Conservation (phyloP, 2,113 vertebrate species). For the Psilopogon haemacephalus region DNA sequence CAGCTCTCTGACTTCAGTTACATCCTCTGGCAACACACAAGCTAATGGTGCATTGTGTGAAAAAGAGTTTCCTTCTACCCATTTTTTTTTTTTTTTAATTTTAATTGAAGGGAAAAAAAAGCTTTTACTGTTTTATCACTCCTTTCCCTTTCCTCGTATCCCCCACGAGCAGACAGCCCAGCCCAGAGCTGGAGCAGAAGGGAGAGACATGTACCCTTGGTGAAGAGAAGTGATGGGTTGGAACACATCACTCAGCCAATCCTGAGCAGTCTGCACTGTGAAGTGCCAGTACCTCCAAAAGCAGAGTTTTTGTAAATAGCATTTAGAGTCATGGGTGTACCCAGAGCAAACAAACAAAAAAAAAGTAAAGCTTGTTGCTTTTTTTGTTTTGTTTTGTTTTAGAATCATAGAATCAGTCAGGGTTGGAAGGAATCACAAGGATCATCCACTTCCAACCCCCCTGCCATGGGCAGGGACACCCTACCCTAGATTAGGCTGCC, state of each 20-base stretch:
- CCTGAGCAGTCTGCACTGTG: background rate
- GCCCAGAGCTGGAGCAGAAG: background rate
- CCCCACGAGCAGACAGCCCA: background rate
- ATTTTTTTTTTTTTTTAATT: background rate
- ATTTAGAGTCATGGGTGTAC: background rate
- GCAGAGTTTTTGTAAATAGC: background rate
- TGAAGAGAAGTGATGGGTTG: fast-evolving
- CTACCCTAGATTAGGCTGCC: too few species aligned
- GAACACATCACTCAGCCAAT: background rate
- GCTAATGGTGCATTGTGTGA: slow-evolving; percentile 8
- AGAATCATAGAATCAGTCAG: too few species aligned
- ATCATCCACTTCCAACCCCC: too few species aligned
- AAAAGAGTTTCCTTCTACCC: slow-evolving; percentile 34
- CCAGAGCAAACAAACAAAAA: background rate
- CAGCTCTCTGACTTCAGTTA: slow-evolving; percentile 19
- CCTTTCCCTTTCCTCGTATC: slow-evolving; percentile 20
- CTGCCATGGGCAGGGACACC: too few species aligned
- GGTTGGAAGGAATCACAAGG: too few species aligned
- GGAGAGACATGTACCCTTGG: background rate
- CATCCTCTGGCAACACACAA: slow-evolving; percentile 18
- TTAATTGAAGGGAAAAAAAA: background rate
- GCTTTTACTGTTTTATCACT: background rate
- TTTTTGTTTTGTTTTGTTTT: too few species aligned
- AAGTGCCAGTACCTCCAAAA: background rate
- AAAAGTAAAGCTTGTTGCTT: background rate